Conservation (phyloP, 1,140 invertebrate species). For the Eciton burchellii region DNA sequence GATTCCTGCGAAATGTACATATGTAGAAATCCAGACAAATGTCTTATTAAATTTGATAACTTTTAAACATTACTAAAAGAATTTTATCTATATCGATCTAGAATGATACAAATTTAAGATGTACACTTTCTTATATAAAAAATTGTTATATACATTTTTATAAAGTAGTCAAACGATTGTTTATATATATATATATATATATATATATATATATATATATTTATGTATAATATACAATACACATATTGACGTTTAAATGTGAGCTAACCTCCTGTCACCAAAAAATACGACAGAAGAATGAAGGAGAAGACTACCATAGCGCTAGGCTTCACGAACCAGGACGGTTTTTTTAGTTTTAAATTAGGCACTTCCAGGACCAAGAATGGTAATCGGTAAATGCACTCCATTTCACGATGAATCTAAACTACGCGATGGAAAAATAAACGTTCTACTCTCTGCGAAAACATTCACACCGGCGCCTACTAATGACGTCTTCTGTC, state of each 20-base stretch:
- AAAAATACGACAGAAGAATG: conserved; percentile 97
- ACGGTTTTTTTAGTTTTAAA: conserved; percentile 95
- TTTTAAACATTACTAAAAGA: conserved; percentile 19
- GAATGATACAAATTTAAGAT: too few species aligned
- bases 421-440: conserved; percentile 52
- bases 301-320: conserved; percentile 97
- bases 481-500: conserved; percentile 6
- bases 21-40: conserved; percentile 21
- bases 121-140: too few species aligned
- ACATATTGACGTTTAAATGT: conserved; percentile 41
- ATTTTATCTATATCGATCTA: too few species aligned
- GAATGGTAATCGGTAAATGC: conserved; percentile 92
- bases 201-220: background rate
- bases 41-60: conserved; percentile 20
- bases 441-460: background rate
- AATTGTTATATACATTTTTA: too few species aligned
- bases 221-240: conserved; percentile 5
- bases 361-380: conserved; percentile 95
- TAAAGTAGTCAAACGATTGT: background rate
- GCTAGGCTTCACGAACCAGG: conserved; percentile 96
- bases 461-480: conserved; percentile 11
- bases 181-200: conserved; percentile 25
- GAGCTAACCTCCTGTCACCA: conserved; percentile 97
- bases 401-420: conserved; percentile 88
- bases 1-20: conserved; percentile 90